Base-by-base conservation (phyloP, 2,113 vertebrate genomes). In the Notechis scutatus region DNA sequence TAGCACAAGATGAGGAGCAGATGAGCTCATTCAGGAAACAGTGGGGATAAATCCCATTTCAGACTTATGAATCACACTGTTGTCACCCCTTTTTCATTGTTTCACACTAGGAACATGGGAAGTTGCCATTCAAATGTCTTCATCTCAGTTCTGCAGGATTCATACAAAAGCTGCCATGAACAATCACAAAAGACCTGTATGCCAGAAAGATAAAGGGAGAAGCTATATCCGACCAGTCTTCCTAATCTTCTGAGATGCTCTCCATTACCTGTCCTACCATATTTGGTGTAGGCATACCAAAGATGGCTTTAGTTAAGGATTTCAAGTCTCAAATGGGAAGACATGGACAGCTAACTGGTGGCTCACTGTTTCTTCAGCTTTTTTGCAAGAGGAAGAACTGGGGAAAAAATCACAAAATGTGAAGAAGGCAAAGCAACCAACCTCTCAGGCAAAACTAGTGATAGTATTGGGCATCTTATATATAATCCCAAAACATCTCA, bases 21-120 rank as follows among this genome's bases (percentile, higher is more conserved):
- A 94, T 96, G 94, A 97, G 89, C 59, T 91, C 92, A 94, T 90
- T 95, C 85, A 93, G 95, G 93, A 96, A 93, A 91, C 3, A 21
- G 94, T 92, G 94, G 93, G 39, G 45, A 94, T 96, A 54, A 91
- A 85, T 94, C 88, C 94, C 45, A 34, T 95, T 93, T 94, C 81
- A 34, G 26, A 21, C 3, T 52, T 47, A 86, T 61, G 74, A 93
- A 85, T 87, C 89, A 93, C 26, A 29, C 39, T 54, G 87, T 87
- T 20, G 23, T 7, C 23, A 26, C n/a, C 74, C 55, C 42, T 47
- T 56, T 56, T 47, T 21, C 4, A 64, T 87, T 39, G 55, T 45
- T 52, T 59, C 21, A 45, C 21, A 15, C 45, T 52, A 34, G 12
- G 21, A 29, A 56, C 26, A 52, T 39, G 52, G 29, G 14, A 69